These are phyloP conservation scores for Percopsis transmontana DNA, from an alignment of 2,113 vertebrate species.

Conservation along the genomic window DNA sequence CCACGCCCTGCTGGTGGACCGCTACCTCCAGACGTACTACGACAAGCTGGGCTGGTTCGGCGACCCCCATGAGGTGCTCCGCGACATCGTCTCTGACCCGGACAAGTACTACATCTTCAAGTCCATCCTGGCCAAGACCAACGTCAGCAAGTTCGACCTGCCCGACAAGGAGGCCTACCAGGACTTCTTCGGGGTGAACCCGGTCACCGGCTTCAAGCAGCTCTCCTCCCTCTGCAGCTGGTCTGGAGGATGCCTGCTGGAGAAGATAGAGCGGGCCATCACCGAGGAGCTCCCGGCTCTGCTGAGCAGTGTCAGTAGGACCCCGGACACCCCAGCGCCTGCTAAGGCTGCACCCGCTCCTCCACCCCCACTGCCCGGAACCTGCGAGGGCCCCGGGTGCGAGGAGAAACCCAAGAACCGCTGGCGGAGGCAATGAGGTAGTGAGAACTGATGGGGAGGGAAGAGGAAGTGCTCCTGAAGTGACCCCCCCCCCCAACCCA, in stretches of 20 bases:
- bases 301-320: conserved; percentile 82
- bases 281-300: conserved; percentile 89
- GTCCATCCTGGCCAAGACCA: conserved; percentile 97
- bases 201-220: conserved; percentile 89
- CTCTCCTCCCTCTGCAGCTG: conserved; percentile 94
- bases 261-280: conserved; percentile 94
- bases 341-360: conserved; percentile 34
- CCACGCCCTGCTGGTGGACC: conserved; percentile 93
- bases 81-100: conserved; percentile 94
- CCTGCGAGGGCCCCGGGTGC: conserved; percentile 86
- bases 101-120: conserved; percentile 98
- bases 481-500: conserved; percentile 4
- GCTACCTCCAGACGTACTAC: conserved; percentile 91
- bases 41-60: conserved; percentile 93
- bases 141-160: conserved; percentile 98
- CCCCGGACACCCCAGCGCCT: conserved; percentile 53
- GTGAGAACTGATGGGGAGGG: conserved; percentile 37
- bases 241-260: conserved; percentile 90
- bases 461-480: conserved; percentile 26
- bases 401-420: conserved; percentile 90
- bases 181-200: conserved; percentile 97
- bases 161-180: conserved; percentile 94
- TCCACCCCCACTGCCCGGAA: conserved; percentile 70
- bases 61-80: conserved; percentile 88
- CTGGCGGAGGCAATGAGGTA: conserved; percentile 76